A percentile compares a stretch with the other conserved stretches of the same genome.
phyloP scores from a whole-genome alignment of 2,113 vertebrate species.

The Perca schrenkii region DNA sequence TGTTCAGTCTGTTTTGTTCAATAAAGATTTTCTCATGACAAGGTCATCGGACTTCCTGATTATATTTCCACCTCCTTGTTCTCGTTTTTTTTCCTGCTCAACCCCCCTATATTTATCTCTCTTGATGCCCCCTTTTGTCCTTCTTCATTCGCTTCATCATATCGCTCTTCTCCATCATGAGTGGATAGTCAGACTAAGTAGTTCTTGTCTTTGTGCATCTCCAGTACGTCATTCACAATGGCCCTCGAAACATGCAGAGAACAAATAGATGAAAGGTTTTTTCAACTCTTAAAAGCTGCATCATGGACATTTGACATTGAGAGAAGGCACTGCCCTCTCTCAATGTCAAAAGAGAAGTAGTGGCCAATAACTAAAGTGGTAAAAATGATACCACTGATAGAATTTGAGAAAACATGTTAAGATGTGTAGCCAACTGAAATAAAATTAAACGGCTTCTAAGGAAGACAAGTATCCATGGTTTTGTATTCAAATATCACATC shows the following conservation, averaged over 20 bases:
- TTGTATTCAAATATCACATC: not conserved
- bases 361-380: slow-evolving; percentile 15
- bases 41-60: slow-evolving; percentile 68
- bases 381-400: not conserved
- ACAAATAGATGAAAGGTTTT: slow-evolving; percentile 43
- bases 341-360: slow-evolving; percentile 58
- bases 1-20: slow-evolving; percentile 42
- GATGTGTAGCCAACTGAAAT: not conserved
- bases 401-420: not conserved
- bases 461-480: not conserved
- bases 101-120: slow-evolving; percentile 15
- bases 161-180: slow-evolving; percentile 54
- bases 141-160: slow-evolving; percentile 61
- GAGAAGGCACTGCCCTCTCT: slow-evolving; percentile 26
- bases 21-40: slow-evolving; percentile 59
- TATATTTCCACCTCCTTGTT: slow-evolving; percentile 26
- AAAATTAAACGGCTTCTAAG: not conserved
- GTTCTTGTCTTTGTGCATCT: slow-evolving; percentile 74
- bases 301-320: not conserved
- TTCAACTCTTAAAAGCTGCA: slow-evolving; percentile 23
- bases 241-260: slow-evolving; percentile 55
- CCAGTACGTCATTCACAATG: slow-evolving; percentile 53
- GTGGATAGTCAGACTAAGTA: slow-evolving; percentile 66
- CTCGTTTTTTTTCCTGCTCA: not conserved
- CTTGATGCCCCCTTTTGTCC: slow-evolving; percentile 44